Conservation (phyloP, 2,113 vertebrate genomes). For the Cyphotilapia sp. region DNA sequence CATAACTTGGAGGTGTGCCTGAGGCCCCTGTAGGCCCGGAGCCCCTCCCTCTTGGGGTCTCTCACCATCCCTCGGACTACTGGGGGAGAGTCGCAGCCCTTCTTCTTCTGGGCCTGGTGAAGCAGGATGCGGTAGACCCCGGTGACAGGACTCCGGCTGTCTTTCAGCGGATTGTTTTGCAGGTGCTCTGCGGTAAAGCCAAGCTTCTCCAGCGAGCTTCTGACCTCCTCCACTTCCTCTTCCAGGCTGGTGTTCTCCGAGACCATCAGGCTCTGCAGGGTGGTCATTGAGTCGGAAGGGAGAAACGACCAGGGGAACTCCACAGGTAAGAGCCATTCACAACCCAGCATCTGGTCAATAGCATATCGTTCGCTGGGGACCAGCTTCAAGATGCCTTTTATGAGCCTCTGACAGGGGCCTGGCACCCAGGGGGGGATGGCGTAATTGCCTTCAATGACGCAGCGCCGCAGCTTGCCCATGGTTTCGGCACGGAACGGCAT, state of each 20-base stretch:
- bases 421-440: conserved; percentile 78
- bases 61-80: conserved; percentile 74
- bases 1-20: conserved; percentile 89
- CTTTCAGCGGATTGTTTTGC: conserved; percentile 70
- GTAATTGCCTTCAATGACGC: conserved; percentile 79
- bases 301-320: conserved; percentile 75
- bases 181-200: conserved; percentile 82
- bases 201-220: conserved; percentile 73
- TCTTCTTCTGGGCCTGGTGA: conserved; percentile 78
- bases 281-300: conserved; percentile 62
- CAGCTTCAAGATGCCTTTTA: conserved; percentile 79
- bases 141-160: conserved; percentile 77
- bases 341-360: conserved; percentile 82
- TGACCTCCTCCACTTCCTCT: conserved; percentile 75
- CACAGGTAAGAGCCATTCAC: conserved; percentile 87
- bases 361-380: conserved; percentile 73
- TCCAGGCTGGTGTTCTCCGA: conserved; percentile 55
- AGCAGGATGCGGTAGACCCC: conserved; percentile 86
- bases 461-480: conserved; percentile 83
- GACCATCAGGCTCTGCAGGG: conserved; percentile 64
- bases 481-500: conserved; percentile 94
- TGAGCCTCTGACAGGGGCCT: conserved; percentile 82
- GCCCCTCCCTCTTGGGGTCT: conserved; percentile 71
- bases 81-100: conserved; percentile 74
- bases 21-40: conserved; percentile 72